Conservation (phyloP, 2,113 vertebrate species). For the Rhinolophus ferrumequinum region DNA sequence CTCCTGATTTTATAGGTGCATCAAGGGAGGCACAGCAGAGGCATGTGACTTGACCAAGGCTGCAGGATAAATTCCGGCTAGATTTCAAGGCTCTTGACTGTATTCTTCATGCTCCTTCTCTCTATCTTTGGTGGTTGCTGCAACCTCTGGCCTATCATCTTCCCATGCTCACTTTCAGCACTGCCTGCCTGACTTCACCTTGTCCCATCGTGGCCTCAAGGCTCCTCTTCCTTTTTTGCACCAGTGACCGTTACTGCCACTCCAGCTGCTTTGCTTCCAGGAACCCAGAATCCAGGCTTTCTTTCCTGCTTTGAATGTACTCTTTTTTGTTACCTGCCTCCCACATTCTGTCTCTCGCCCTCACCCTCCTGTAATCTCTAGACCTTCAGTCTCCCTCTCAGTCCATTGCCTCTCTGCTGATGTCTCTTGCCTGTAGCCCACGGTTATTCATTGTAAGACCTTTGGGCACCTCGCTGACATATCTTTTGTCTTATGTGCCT, state of each 20-base stretch:
- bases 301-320: neutral
- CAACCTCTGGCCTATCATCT: neutral
- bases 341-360: neutral
- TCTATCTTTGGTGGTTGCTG: too few species aligned
- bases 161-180: neutral
- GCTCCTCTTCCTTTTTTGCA: neutral
- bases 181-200: neutral
- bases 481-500: neutral
- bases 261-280: neutral
- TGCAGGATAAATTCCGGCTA: neutral
- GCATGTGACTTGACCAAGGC: neutral
- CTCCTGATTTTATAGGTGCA: neutral
- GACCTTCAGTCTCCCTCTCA: neutral
- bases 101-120: neutral
- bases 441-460: neutral
- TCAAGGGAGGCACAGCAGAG: neutral
- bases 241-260: neutral
- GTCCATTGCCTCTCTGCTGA: neutral
- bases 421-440: neutral
- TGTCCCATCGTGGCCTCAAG: neutral
- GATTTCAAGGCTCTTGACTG: neutral
- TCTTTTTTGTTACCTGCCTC: neutral
- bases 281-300: neutral
- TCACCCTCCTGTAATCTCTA: neutral
- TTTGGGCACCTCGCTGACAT: neutral